These are phyloP conservation scores for Oryzias javanicus DNA, from an alignment of 2,113 vertebrate genomes.

Conservation along the genomic window DNA sequence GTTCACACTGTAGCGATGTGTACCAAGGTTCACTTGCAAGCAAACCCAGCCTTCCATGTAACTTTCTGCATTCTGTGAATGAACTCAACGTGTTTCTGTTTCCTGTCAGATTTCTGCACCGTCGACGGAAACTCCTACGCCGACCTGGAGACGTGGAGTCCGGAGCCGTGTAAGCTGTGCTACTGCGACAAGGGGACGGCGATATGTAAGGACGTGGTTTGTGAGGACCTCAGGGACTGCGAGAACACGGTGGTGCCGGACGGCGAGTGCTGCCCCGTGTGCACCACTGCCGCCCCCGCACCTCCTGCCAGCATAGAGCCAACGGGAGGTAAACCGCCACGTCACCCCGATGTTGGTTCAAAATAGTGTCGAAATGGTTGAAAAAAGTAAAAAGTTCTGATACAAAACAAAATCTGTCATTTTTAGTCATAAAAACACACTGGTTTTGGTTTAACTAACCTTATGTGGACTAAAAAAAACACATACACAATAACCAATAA, in stretches of 20 bases:
- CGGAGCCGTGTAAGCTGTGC: slow-evolving; percentile 45
- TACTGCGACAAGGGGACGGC: slow-evolving; percentile 38
- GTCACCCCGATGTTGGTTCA: not conserved
- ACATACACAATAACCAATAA: too few species aligned
- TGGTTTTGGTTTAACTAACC: too few species aligned
- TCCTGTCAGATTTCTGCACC: slow-evolving; percentile 42
- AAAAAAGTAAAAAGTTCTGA: too few species aligned
- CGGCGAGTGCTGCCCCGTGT: slow-evolving; percentile 64
- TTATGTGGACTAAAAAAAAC: too few species aligned
- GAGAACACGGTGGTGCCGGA: slow-evolving; percentile 37
- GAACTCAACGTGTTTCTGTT: slow-evolving; percentile 3
- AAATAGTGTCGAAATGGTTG: too few species aligned
- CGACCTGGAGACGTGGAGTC: slow-evolving; percentile 60
- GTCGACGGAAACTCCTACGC: slow-evolving; percentile 52
- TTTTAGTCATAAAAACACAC: too few species aligned
- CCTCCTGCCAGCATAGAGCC: slow-evolving; percentile 1
- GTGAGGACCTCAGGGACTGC: slow-evolving; percentile 48
- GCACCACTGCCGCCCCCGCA: slow-evolving; percentile 17
- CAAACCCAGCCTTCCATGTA: not conserved
- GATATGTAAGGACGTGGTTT: slow-evolving; percentile 48
- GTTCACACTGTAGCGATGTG: too few species aligned
- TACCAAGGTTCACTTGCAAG: too few species aligned
- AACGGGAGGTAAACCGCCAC: slow-evolving; percentile 4
- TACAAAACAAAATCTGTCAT: too few species aligned
- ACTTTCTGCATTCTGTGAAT: not conserved